These are phyloP conservation scores for Dolomedes plantarius DNA, from an alignment of 2,888 invertebrate genomes.

Conservation along the genomic window DNA sequence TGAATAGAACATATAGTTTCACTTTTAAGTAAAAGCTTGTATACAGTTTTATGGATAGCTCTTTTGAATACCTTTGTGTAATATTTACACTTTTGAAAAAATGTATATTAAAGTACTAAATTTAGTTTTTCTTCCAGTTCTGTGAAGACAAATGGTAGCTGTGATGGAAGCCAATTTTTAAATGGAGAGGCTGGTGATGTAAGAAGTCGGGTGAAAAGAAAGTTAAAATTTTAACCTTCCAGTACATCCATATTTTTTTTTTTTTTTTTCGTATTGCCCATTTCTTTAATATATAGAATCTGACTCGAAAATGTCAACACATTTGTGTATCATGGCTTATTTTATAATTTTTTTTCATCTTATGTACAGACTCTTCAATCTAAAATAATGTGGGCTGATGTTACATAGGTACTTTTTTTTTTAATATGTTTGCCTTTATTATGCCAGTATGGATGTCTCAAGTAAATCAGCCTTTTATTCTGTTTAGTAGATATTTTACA, in stretches of 20 bases:
- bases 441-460: neutral
- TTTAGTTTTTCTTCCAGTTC: too few species aligned
- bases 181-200: slow-evolving; percentile 29
- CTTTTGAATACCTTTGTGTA: too few species aligned
- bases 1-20: too few species aligned
- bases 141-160: slow-evolving; percentile 49
- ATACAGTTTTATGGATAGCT: too few species aligned
- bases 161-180: slow-evolving; percentile 27
- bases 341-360: neutral
- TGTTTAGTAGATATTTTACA: neutral
- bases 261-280: neutral
- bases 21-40: too few species aligned
- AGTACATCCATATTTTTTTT: neutral
- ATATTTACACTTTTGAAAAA: too few species aligned
- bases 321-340: neutral
- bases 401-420: neutral
- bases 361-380: neutral
- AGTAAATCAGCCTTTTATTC: neutral
- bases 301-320: neutral
- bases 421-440: neutral
- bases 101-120: too few species aligned
- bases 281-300: neutral
- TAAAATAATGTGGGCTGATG: neutral
- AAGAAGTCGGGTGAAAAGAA: slow-evolving; percentile 24
- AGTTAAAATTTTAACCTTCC: slow-evolving; percentile 7